A percentile compares a stretch with the other conserved stretches of the same genome.
phyloP scores from a whole-genome alignment of 2,113 vertebrate genomes.

The Heterocephalus glaber region DNA sequence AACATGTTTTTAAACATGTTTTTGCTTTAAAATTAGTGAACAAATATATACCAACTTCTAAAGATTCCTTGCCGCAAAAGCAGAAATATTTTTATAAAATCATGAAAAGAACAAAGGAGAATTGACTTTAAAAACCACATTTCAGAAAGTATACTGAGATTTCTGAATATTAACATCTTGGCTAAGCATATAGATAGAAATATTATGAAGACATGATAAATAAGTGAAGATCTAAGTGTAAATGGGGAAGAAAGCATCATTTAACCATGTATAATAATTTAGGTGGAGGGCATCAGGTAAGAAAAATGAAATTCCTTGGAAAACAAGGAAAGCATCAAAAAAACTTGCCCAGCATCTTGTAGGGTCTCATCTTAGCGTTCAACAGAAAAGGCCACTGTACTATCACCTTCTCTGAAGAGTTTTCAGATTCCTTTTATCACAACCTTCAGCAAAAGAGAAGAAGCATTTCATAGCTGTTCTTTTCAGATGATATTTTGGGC shows the following conservation, averaged over 20 bases:
- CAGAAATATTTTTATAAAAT: background rate
- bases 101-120: background rate
- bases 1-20: background rate
- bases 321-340: background rate
- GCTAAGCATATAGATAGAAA: background rate
- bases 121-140: background rate
- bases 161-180: background rate
- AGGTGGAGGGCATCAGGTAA: rapidly evolving
- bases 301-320: background rate
- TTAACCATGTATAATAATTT: rapidly evolving
- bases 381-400: background rate
- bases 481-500: conserved; percentile 22
- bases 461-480: background rate
- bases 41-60: background rate
- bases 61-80: background rate
- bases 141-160: background rate
- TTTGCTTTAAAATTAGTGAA: background rate
- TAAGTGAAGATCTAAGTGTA: too few relatives aligned
- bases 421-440: background rate
- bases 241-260: background rate
- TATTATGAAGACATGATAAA: background rate
- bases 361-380: background rate
- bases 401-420: background rate
- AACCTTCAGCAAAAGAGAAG: background rate
- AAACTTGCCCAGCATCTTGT: too few relatives aligned